Conservation (phyloP, 2,888 invertebrate genomes). For the Chloromyia formosa region DNA sequence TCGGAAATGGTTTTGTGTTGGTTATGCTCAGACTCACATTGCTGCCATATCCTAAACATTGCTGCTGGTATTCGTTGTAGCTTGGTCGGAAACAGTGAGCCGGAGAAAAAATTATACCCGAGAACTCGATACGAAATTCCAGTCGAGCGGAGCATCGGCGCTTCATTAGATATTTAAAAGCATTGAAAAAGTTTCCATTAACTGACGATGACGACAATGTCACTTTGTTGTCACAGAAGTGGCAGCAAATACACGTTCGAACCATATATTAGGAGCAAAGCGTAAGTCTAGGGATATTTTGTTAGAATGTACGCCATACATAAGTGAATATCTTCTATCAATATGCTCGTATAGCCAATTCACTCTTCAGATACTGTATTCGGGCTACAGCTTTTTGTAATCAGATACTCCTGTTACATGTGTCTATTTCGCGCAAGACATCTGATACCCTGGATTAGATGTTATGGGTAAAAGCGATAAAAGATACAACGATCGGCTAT, state of each 20-base stretch:
- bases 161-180: constrained; percentile 49
- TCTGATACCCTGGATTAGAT: constrained; percentile 49
- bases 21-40: constrained; percentile 11
- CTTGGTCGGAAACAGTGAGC: constrained; percentile 6
- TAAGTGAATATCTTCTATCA: constrained; percentile 44
- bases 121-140: constrained; percentile 47
- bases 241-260: constrained; percentile 43
- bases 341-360: constrained; percentile 29
- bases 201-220: constrained; percentile 43
- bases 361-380: constrained; percentile 40
- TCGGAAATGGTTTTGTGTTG: constrained; percentile 34
- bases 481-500: constrained; percentile 50
- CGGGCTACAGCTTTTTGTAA: constrained; percentile 46
- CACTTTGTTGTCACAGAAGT: constrained; percentile 45
- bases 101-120: constrained; percentile 37
- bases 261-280: constrained; percentile 7
- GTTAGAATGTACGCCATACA: constrained; percentile 34
- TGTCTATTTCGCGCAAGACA: constrained; percentile 50
- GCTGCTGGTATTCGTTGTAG: too few relatives aligned
- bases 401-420: constrained; percentile 48
- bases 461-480: constrained; percentile 50
- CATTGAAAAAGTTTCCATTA: constrained; percentile 49
- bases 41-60: neutral
- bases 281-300: neutral
- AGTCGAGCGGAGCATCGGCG: constrained; percentile 41